A percentile compares a stretch with the other conserved stretches of the same genome.
phyloP scores from a whole-genome alignment of 2,888 invertebrate species.

The Troides aeacus region DNA sequence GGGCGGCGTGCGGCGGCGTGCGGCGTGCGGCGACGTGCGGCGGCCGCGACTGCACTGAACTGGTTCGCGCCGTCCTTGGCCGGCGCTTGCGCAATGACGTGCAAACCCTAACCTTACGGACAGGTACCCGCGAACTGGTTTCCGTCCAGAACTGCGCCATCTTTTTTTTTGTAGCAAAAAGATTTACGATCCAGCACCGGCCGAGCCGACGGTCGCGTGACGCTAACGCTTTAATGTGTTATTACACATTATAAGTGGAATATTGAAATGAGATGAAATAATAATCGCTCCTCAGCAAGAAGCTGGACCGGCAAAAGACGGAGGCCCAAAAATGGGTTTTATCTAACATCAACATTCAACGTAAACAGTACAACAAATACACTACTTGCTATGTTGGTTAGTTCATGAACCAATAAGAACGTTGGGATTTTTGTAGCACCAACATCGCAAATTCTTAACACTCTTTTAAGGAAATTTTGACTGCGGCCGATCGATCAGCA shows the following conservation, averaged over 20 bases:
- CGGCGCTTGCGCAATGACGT: slow-evolving; percentile 19
- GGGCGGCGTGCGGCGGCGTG: not conserved
- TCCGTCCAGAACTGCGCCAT: slow-evolving; percentile 19
- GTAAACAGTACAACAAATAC: no score
- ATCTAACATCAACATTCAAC: no score
- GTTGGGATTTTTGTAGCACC: no score
- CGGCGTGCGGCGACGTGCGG: not conserved
- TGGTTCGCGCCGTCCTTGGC: slow-evolving; percentile 22
- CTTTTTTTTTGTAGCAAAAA: slow-evolving; percentile 13
- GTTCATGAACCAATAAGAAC: no score
- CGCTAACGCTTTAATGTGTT: not conserved
- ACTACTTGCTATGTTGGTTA: no score
- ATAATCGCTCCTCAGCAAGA: not conserved
- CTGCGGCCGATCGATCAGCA: no score
- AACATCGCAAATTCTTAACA: no score
- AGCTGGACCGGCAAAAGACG: not conserved
- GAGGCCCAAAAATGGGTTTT: not conserved
- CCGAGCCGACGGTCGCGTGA: not conserved
- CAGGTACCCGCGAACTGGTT: slow-evolving; percentile 27
- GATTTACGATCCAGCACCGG: slow-evolving; percentile 5
- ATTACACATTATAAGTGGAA: no score
- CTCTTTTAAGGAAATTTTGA: not conserved
- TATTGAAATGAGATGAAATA: not conserved
- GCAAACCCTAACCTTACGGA: slow-evolving; percentile 27
- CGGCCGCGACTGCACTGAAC: slow-evolving; percentile 11